phyloP scores from a whole-genome alignment of 2,797 vertebrate genomes.

The Silurus lanzhouensis region DNA sequence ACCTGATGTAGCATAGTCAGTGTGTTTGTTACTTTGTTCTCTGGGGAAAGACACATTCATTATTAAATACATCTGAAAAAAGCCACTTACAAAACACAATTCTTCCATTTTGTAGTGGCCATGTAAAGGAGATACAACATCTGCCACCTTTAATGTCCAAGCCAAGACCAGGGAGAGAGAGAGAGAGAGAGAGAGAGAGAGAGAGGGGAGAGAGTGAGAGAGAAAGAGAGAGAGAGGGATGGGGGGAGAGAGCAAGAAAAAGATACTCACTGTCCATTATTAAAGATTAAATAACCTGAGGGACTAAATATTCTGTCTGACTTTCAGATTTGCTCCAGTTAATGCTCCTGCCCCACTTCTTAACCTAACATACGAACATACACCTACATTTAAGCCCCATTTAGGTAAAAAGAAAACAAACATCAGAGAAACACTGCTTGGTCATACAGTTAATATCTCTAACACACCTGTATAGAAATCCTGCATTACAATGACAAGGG shows the following conservation, averaged over 20 bases:
- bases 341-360: slow-evolving; percentile 63
- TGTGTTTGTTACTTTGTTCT: slow-evolving; percentile 29
- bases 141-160: slow-evolving; percentile 61
- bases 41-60: slow-evolving; percentile 77
- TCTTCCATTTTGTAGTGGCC: slow-evolving; percentile 91
- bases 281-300: slow-evolving; percentile 75
- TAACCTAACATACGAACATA: slow-evolving; percentile 58
- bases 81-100: slow-evolving; percentile 87
- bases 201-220: slow-evolving; percentile 14
- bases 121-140: slow-evolving; percentile 71
- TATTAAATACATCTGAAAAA: slow-evolving; percentile 91
- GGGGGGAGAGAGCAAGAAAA: slow-evolving; percentile 27
- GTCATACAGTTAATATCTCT: slow-evolving; percentile 32
- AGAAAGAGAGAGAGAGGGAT: slow-evolving; percentile 30
- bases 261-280: slow-evolving; percentile 62
- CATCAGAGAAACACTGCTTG: slow-evolving; percentile 3
- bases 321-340: slow-evolving; percentile 70
- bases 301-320: slow-evolving; percentile 65
- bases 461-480: slow-evolving; percentile 5
- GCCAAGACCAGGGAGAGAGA: slow-evolving; percentile 27
- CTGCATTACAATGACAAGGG: neutral
- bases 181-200: slow-evolving; percentile 18
- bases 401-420: neutral
- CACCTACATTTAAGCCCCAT: neutral
- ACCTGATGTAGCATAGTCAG: slow-evolving; percentile 8